These are phyloP conservation scores for Romanomermis culicivorax DNA, from an alignment of 2,888 invertebrate genomes.

Conservation along the genomic window DNA sequence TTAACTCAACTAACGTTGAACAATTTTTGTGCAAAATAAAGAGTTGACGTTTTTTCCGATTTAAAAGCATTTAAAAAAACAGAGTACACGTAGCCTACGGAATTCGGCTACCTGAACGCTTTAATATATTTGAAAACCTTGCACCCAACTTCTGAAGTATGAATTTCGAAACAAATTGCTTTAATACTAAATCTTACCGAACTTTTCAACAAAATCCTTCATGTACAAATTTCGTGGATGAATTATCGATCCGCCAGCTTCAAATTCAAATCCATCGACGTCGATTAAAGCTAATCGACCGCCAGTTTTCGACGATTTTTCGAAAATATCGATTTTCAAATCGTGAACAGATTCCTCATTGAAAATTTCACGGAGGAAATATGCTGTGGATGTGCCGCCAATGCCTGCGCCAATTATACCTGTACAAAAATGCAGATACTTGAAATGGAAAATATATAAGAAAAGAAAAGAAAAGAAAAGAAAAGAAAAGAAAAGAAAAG, in stretches of 20 bases:
- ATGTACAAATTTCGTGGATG: constrained; percentile 41
- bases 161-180: too few relatives aligned
- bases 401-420: constrained; percentile 41
- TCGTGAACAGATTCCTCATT: constrained; percentile 15
- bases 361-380: constrained; percentile 36
- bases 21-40: constrained; percentile 2
- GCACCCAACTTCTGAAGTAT: too few relatives aligned
- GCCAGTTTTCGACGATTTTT: constrained; percentile 35
- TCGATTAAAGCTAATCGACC: constrained; percentile 38
- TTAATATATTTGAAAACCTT: neutral
- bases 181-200: neutral
- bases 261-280: constrained; percentile 35
- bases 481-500: too few relatives aligned
- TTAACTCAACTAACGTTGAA: too few relatives aligned
- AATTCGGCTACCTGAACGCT: neutral
- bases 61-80: too few relatives aligned
- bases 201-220: constrained; percentile 35
- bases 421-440: too few relatives aligned
- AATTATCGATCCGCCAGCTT: constrained; percentile 41
- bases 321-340: constrained; percentile 35
- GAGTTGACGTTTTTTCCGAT: too few relatives aligned
- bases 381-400: constrained; percentile 40
- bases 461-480: too few relatives aligned
- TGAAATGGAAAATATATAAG: too few relatives aligned
- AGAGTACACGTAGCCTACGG: too few relatives aligned